Evolutionary conservation across 2,797 vertebrate genomes (phyloP).

Genomic region (Tragelaphus eurycerus): DNA sequence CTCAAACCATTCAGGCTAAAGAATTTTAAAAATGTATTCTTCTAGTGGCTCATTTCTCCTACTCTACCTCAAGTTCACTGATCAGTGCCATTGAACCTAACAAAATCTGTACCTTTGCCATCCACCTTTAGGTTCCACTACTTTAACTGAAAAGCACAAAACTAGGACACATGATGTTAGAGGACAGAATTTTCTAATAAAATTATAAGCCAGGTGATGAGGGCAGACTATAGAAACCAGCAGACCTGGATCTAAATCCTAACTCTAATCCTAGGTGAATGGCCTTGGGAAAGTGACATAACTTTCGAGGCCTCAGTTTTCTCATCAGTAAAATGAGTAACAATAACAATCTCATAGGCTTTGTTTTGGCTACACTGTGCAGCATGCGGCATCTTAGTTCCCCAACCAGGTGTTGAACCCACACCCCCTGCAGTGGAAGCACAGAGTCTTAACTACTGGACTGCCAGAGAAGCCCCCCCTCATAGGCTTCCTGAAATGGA

Average conservation of each 20-base stretch:
- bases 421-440: background rate
- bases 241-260: background rate
- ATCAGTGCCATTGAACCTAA: background rate
- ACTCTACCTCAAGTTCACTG: background rate
- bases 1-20: background rate
- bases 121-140: background rate
- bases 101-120: background rate
- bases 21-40: background rate
- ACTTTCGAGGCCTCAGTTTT: background rate
- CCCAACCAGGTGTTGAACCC: background rate
- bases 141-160: background rate
- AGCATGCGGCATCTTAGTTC: background rate
- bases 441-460: background rate
- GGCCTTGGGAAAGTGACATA: background rate
- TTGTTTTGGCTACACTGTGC: background rate
- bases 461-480: background rate
- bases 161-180: background rate
- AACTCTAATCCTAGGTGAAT: background rate
- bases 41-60: background rate
- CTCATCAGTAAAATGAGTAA: background rate
- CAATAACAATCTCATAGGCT: background rate
- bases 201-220: background rate
- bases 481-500: background rate
- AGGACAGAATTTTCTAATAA: background rate
- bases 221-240: background rate